Percentiles rank a stretch among this genome's conserved stretches.
phyloP scores from a whole-genome alignment of 2,888 invertebrate species.

The Drosophila aldrichi region DNA sequence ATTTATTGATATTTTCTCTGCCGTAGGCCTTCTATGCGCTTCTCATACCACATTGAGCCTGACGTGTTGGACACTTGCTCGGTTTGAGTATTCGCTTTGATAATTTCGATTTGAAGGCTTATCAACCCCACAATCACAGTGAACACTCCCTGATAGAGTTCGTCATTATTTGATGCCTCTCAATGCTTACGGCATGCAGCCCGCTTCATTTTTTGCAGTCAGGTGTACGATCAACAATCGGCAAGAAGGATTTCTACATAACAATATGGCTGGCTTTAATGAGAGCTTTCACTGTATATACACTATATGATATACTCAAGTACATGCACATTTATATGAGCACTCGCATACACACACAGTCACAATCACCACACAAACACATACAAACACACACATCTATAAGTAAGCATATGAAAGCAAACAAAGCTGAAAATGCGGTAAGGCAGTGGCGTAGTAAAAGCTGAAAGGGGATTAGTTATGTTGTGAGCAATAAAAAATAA shows the following conservation, averaged over 20 bases:
- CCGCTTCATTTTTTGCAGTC: background rate
- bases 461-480: background rate
- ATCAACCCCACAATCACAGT: conserved; percentile 64
- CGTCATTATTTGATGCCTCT: background rate
- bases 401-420: conserved; percentile 79
- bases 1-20: conserved; percentile 69
- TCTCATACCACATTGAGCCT: conserved; percentile 54
- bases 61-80: conserved; percentile 31
- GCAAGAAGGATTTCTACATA: conserved; percentile 31
- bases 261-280: conserved; percentile 42
- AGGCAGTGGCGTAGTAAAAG: conserved; percentile 54
- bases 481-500: no score
- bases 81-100: conserved; percentile 66
- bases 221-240: conserved; percentile 42
- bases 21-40: conserved; percentile 72
- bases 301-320: conserved; percentile 66
- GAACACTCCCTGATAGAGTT: conserved; percentile 10
- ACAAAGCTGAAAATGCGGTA: conserved; percentile 82
- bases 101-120: conserved; percentile 74
- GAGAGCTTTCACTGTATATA: conserved; percentile 74
- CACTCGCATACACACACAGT: conserved; percentile 29
- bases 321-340: conserved; percentile 75
- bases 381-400: conserved; percentile 51
- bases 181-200: background rate
- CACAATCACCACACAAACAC: conserved; percentile 43